phyloP scores from a whole-genome alignment of 2,888 invertebrate genomes.

The Apamea anceps region DNA sequence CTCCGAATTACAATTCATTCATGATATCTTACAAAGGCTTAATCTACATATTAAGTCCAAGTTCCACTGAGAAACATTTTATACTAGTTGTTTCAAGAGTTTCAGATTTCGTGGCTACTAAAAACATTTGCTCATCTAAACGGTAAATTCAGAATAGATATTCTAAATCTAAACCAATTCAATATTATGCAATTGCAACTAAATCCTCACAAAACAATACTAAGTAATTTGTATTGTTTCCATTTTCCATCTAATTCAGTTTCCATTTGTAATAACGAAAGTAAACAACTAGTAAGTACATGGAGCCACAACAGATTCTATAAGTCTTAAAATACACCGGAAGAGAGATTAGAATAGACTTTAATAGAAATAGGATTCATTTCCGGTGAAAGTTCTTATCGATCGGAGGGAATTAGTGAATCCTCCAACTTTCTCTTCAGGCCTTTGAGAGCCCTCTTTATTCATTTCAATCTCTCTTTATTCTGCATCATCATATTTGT shows the following conservation, averaged over 20 bases:
- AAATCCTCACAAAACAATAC: conserved; percentile 7
- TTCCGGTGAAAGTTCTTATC: conserved; percentile 78
- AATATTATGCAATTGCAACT: neutral
- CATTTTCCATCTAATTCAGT: conserved; percentile 19
- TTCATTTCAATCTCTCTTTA: conserved; percentile 54
- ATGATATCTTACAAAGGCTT: neutral
- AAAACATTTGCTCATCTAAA: neutral
- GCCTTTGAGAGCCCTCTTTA: conserved; percentile 65
- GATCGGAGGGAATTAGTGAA: conserved; percentile 59
- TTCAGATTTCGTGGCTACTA: neutral
- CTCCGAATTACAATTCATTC: neutral
- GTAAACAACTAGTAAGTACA: neutral
- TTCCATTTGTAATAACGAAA: conserved; percentile 30
- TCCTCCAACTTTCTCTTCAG: conserved; percentile 71
- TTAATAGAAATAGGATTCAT: conserved; percentile 50
- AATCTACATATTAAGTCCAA: neutral
- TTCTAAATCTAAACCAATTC: neutral
- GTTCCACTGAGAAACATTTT: neutral
- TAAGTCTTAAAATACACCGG: conserved; percentile 32
- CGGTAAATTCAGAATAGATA: neutral
- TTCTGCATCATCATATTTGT: conserved; percentile 47
- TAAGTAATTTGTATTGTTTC: neutral
- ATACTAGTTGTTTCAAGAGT: neutral
- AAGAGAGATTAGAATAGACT: conserved; percentile 39
- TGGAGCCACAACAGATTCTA: neutral